Evolutionary conservation across 2,888 invertebrate species (phyloP).

Genomic region (Ctena decussata): DNA sequence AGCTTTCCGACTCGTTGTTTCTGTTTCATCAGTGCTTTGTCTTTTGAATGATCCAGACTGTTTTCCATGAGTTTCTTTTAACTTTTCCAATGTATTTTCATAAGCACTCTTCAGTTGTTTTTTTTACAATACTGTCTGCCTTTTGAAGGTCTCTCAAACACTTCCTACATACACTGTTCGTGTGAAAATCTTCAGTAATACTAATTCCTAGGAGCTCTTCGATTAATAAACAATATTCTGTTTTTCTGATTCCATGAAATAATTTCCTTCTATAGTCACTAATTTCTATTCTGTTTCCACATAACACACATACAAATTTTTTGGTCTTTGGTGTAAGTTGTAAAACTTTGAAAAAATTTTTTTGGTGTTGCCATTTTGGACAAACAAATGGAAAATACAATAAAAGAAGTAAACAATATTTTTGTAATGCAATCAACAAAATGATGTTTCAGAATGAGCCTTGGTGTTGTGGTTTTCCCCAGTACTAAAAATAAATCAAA

Average conservation of each 20-base stretch:
- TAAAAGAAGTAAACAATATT: no score
- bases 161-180: no score
- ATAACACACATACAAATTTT: conserved; percentile 7
- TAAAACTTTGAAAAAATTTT: conserved; percentile 11
- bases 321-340: conserved; percentile 11
- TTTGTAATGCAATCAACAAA: no score
- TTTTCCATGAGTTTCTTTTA: neutral
- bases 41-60: neutral
- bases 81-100: neutral
- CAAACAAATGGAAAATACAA: no score
- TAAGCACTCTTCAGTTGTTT: neutral
- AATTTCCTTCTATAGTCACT: conserved; percentile 11
- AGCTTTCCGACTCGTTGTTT: neutral
- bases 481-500: no score
- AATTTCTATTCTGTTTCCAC: conserved; percentile 17
- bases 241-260: conserved; percentile 5
- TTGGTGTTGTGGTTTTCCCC: no score
- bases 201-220: neutral
- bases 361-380: conserved; percentile 5
- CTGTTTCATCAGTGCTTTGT: neutral
- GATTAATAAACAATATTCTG: conserved; percentile 1
- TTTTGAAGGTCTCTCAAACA: neutral
- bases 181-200: neutral
- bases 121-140: neutral
- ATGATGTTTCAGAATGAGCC: no score